A percentile compares a stretch with the other conserved stretches of the same genome.
Conservation (phyloP, 2,113 vertebrate genomes). For the Eudyptes chrysolophus region DNA sequence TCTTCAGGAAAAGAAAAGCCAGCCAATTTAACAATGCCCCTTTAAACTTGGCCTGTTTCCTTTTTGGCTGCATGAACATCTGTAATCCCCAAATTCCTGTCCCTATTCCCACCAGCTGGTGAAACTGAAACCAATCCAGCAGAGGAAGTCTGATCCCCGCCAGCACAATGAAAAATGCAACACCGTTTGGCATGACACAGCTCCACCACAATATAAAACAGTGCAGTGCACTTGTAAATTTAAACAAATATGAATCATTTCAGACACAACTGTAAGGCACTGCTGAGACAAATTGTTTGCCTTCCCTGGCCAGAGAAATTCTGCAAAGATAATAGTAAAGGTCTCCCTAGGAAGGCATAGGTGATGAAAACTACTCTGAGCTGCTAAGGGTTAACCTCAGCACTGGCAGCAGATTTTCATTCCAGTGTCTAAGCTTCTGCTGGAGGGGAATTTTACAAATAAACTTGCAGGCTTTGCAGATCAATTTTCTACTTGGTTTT, state of each 20-base stretch:
- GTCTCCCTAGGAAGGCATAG: neutral
- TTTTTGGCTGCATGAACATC: neutral
- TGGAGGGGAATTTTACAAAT: conserved; percentile 67
- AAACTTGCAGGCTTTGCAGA: conserved; percentile 69
- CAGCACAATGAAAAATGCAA: neutral
- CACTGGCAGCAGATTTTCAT: conserved; percentile 25
- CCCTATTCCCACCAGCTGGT: conserved; percentile 3
- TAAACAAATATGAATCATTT: neutral
- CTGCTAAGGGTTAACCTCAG: conserved; percentile 45
- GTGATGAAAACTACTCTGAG: neutral
- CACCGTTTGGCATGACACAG: neutral
- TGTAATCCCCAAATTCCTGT: conserved; percentile 45
- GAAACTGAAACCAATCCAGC: neutral
- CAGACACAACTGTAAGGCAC: neutral
- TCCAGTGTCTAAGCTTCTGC: conserved; percentile 50
- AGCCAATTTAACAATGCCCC: neutral
- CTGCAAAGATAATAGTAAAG: neutral
- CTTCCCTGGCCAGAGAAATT: neutral
- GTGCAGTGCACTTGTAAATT: neutral
- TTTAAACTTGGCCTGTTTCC: neutral
- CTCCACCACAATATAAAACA: neutral
- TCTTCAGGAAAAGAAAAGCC: neutral
- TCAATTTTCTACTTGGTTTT: conserved; percentile 69
- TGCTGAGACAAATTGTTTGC: neutral
- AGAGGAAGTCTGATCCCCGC: neutral